Evolutionary conservation across 2,113 vertebrate genomes (phyloP).

Genomic region (Thalassoma bifasciatum): DNA sequence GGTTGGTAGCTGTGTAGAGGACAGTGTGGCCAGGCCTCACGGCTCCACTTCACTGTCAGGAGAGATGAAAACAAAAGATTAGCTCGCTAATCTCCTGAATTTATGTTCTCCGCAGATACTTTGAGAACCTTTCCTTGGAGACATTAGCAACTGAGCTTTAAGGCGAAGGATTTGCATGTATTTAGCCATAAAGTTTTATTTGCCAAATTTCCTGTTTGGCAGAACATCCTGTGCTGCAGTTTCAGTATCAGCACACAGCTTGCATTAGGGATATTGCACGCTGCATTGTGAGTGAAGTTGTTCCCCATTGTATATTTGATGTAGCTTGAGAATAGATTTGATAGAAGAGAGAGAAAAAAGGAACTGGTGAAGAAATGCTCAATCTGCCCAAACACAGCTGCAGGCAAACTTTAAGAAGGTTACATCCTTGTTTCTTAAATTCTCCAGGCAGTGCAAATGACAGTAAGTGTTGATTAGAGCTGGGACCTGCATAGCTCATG

Average conservation of each 20-base stretch:
- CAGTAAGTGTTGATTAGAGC: conserved; percentile 16
- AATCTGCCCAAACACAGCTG: not conserved
- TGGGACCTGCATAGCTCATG: no score
- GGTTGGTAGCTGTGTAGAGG: conserved; percentile 26
- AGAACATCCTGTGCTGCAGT: conserved; percentile 31
- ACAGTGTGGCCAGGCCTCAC: conserved; percentile 70
- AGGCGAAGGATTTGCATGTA: not conserved
- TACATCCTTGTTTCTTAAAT: conserved; percentile 1
- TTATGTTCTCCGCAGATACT: not conserved
- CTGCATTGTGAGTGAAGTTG: not conserved
- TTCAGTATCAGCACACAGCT: not conserved
- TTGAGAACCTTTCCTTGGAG: not conserved
- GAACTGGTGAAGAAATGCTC: conserved; percentile 34
- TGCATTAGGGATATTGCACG: not conserved
- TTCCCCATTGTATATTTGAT: not conserved
- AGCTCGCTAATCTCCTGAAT: conserved; percentile 38
- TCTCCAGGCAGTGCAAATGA: conserved; percentile 9
- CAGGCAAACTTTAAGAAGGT: conserved; percentile 9
- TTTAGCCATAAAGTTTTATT: conserved; percentile 39
- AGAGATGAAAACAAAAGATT: conserved; percentile 76
- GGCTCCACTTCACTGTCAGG: conserved; percentile 58
- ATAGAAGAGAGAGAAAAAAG: not conserved
- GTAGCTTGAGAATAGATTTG: not conserved
- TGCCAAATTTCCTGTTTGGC: conserved; percentile 59
- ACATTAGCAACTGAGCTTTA: not conserved